Base-by-base conservation (phyloP, 2,888 invertebrate species). In the Eulithis prunata region DNA sequence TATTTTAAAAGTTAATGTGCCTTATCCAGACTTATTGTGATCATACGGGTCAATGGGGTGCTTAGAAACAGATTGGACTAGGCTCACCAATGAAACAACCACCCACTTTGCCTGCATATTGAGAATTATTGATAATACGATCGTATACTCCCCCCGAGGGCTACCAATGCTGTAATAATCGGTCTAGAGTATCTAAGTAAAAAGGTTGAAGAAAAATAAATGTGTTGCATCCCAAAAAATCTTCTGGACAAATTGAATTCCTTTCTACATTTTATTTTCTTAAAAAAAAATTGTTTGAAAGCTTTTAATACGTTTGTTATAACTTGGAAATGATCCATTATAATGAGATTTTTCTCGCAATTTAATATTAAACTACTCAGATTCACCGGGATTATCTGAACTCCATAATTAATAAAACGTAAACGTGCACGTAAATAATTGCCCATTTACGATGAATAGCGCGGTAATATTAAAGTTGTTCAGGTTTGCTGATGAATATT, bases 31-130 rank as follows among this genome's bases (percentile, higher is more conserved):
- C 45, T 56, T 47, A 43, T 55, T 57, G 59, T 59, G 51, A 51
- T 56, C 38, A 32, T 51, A 46, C 32, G 57, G 57, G 60, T 55
- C 64, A 69, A 60, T 60, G 64, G 69, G 58, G 54, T 68, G 65
- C 72, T 52, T 62, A 41, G 21, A 46, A 11, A 32, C 46, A 62
- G 62, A 63, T 60, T 64, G 59, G 46, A 36, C n/a, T 32, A 53
- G 62, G 21, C 52, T 41, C 52, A 52, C 55, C 47, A 59, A 51
- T 46, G 56, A 45, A 60, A 43, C 59, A 60, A 57, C 56, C 12
- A 41, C 62, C 55, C 52, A 53, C n/a, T 58, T 67, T 54, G 57
- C 52, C 47, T 61, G 46, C n/a, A 47, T 41, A 51, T 38, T 38
- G 28, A 52, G 46, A 28, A 51, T 53, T 46, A 54, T 59, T 32